Conservation (phyloP, 2,113 vertebrate genomes). For the Epinephelus moara region DNA sequence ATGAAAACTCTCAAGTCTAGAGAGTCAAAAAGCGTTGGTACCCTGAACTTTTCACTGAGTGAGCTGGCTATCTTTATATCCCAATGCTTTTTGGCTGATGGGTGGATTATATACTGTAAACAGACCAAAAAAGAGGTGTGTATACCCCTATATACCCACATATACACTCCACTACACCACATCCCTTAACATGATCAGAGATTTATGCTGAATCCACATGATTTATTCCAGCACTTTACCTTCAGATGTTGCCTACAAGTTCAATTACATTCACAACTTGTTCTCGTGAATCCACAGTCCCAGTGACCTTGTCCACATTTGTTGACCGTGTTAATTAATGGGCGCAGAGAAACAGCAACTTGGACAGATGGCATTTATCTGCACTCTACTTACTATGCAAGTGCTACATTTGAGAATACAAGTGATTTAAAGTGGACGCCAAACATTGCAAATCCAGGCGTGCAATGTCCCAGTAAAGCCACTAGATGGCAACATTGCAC, state of each 20-base stretch:
- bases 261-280: conserved; percentile 22
- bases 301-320: conserved; percentile 50
- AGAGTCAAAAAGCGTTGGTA: too few relatives aligned
- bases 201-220: neutral
- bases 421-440: neutral
- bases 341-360: conserved; percentile 17
- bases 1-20: too few relatives aligned
- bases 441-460: neutral
- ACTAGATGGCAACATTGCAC: conserved; percentile 76
- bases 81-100: too few relatives aligned
- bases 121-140: too few relatives aligned
- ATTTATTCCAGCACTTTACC: conserved; percentile 24
- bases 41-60: too few relatives aligned
- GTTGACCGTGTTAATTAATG: conserved; percentile 49
- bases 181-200: neutral
- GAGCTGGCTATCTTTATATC: too few relatives aligned
- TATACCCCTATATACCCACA: too few relatives aligned
- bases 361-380: conserved; percentile 49
- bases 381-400: conserved; percentile 31
- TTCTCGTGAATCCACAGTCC: conserved; percentile 36
- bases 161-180: too few relatives aligned
- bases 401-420: conserved; percentile 3
- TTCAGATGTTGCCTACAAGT: neutral
- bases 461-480: conserved; percentile 27
- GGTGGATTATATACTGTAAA: too few relatives aligned